Base-by-base conservation (phyloP, 2,113 vertebrate species). In the Phalacrocorax pelagicus region DNA sequence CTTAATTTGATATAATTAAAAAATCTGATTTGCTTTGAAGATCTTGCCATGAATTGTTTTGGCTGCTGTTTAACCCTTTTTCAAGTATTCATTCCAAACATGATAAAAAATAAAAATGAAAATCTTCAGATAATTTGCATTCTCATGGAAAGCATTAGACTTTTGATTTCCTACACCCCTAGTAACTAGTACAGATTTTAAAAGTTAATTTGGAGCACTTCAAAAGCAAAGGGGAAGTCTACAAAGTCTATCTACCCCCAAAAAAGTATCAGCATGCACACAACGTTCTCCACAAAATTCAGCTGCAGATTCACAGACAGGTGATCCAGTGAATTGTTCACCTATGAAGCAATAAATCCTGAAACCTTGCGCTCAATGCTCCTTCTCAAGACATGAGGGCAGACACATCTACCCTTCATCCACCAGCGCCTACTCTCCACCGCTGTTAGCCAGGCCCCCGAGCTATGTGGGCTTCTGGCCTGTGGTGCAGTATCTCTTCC, bases 1-100 rank as follows among this genome's bases (percentile, higher is more conserved):
- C 94, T 98, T 98, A 98, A 98, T 98, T 98, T 97, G 96, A 98
- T 96, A 97, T 98, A 98, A 98, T 98, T 98, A 98, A 98, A 98
- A 98, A 98, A 96, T 96, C 97, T 94, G 40, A 97, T 98, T 98
- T 98, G 96, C 97, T 98, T 97, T 96, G 97, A 97, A 97, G 97
- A 98, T 98, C 97, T 97, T 93, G 94, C 96, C 90, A 86, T 79
- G 79, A 96, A 97, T 97, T 98, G 96, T 97, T 98, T 95, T n/a
- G 88, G 94, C 85, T 97, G 90, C 92, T 78, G 59, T 94, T 98
- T 98, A 98, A 98, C 97, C 97, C 96, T 97, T 98, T 92, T 59
- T 73, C 95, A 92, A 97, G 94, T 72, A 32, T 27, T 83, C 52
- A 61, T 36, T 83, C 73, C 26, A 74, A 81, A 66, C 26, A 22